Percentiles rank a stretch among this genome's conserved stretches.
These are phyloP conservation scores for Eidolon dupreanum DNA, from an alignment of 2,797 vertebrate species.

Conservation along the genomic window DNA sequence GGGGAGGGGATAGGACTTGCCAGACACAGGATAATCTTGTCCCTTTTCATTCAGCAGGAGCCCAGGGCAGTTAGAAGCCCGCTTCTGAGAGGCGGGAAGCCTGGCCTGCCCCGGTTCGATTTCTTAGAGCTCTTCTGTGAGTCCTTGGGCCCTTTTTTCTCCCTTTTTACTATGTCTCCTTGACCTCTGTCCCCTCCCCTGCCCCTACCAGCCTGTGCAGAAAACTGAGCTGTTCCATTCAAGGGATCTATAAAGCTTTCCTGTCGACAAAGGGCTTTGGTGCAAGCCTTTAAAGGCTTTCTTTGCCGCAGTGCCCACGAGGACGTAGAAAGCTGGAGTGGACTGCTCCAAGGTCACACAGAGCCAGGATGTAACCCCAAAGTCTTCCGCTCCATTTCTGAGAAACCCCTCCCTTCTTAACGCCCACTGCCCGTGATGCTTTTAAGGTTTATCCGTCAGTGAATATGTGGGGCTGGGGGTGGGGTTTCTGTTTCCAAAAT, in stretches of 20 bases:
- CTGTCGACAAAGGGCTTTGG: neutral
- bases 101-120: neutral
- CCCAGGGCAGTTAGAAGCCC: neutral
- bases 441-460: no score
- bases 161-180: neutral
- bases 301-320: neutral
- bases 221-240: neutral
- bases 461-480: neutral
- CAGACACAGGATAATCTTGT: neutral
- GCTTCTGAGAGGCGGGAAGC: neutral
- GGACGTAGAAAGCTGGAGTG: neutral
- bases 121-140: neutral
- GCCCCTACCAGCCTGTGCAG: neutral
- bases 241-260: neutral
- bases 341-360: neutral
- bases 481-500: neutral
- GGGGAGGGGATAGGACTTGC: neutral
- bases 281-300: neutral
- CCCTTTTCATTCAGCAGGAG: no score
- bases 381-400: neutral
- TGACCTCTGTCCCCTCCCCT: neutral
- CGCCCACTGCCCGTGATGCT: rapidly evolving
- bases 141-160: neutral
- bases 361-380: neutral
- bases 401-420: neutral